Conservation (phyloP, 2,113 vertebrate genomes). For the Cavia aperea region DNA sequence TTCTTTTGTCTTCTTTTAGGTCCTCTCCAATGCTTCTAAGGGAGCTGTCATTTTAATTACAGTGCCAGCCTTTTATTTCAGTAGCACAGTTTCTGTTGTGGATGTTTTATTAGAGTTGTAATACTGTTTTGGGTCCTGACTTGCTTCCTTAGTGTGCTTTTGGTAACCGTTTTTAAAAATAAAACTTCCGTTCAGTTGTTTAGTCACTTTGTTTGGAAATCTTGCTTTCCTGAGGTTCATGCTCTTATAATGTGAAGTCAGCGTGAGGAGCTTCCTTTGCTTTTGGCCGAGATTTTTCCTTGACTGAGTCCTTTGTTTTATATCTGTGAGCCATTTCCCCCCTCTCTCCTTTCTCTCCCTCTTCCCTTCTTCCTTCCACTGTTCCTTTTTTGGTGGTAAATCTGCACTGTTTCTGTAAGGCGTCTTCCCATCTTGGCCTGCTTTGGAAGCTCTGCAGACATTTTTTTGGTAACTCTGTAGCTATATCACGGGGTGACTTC, state of each 20-base stretch:
- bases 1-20: conserved; percentile 21
- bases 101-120: conserved; percentile 9
- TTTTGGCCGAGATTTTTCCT: conserved; percentile 15
- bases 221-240: conserved; percentile 1
- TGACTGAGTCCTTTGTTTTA: neutral
- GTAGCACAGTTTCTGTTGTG: neutral
- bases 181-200: neutral
- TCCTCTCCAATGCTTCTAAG: neutral
- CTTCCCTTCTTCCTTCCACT: no score
- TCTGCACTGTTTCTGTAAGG: neutral
- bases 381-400: neutral
- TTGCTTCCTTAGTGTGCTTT: conserved; percentile 23
- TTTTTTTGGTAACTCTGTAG: neutral
- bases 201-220: neutral
- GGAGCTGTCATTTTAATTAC: conserved; percentile 5
- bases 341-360: no score
- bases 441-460: neutral
- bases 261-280: neutral
- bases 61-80: conserved; percentile 10
- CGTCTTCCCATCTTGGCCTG: neutral
- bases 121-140: neutral
- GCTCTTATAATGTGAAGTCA: neutral
- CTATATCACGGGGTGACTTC: neutral
- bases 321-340: neutral
- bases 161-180: neutral